These are phyloP conservation scores for Chloebia gouldiae DNA, from an alignment of 2,113 vertebrate genomes.

Conservation along the genomic window DNA sequence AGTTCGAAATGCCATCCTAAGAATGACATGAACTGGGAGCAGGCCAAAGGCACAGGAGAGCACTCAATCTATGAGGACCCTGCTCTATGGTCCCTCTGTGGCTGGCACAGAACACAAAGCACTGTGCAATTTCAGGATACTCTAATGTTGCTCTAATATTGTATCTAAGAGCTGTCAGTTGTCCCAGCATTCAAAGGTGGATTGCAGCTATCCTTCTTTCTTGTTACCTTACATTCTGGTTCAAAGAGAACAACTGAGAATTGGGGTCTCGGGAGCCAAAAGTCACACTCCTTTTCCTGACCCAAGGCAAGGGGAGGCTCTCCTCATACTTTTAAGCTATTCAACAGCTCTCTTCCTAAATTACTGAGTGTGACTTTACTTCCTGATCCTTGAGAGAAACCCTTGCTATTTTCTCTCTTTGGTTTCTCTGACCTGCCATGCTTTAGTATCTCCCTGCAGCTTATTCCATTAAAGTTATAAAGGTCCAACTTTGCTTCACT, in stretches of 20 bases:
- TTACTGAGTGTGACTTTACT: slow-evolving; percentile 10
- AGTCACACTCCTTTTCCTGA: slow-evolving; percentile 28
- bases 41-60: neutral
- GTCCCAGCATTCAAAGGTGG: slow-evolving; percentile 21
- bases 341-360: slow-evolving; percentile 4
- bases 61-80: fast-evolving
- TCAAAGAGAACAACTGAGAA: slow-evolving; percentile 41
- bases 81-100: neutral
- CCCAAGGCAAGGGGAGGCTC: neutral
- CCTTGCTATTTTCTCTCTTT: slow-evolving; percentile 10
- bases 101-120: neutral
- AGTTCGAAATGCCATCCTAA: neutral
- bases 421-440: slow-evolving; percentile 13
- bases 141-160: slow-evolving; percentile 18
- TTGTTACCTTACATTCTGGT: slow-evolving; percentile 11
- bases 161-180: neutral
- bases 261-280: neutral
- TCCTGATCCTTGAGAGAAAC: neutral
- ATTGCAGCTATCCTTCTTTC: slow-evolving; percentile 17
- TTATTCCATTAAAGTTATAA: slow-evolving; percentile 7
- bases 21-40: neutral
- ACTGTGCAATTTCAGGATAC: neutral
- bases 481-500: neutral
- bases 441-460: neutral
- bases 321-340: slow-evolving; percentile 30